Evolutionary conservation across 2,113 vertebrate genomes (phyloP), one percentile per base, ranked within the genome.

Genomic region (Elgaria multicarinata): DNA sequence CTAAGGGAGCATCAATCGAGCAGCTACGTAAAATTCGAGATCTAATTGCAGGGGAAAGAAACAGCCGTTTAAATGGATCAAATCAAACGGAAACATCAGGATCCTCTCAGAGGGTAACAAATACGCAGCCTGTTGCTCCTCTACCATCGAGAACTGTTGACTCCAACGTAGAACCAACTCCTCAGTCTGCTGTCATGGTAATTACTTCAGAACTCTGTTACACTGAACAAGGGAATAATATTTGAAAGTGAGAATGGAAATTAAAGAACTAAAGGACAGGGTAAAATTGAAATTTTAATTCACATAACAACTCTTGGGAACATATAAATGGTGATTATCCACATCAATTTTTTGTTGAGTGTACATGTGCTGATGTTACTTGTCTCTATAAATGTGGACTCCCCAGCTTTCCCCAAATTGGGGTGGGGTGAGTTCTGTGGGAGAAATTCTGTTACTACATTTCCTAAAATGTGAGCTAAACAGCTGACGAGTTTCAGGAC

Each of bases 1-100:
- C 98, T 26, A 98, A 97, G 92, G 98, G 98, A 77, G 98, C 98
- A n/a, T 98, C 98, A 0, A 97, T 99, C 91, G 97, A 99, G 3
- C 98, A 98, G 81, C 95, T 99, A 58, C 97, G 96, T 92, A 97
- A 96, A 93, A 97, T 99, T 91, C 97, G 98, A 92, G 98, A 99
- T 88, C 95, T 97, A 39, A 98, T 99, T 91, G 98, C 98, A 67
- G 90, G 97, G 16, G 98, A 99, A 95, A 97, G 98, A 93, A 98
- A 97, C 86, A 98, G 96, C 91, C 97, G 98, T 84, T 93, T 99
- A 53, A 92, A 85, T 88, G 96, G 93, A 20, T 93, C 96, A 0
- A 89, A 90, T 75, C 87, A 95, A 62, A 93, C 62, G 72, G 83
- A 83, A 9, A 92, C 87, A 67, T 88, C 88, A 72, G 95, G 79